Percentiles rank a stretch among this genome's conserved stretches.
Conservation (phyloP, 2,797 vertebrate genomes). For the Acipenser transmontanus region DNA sequence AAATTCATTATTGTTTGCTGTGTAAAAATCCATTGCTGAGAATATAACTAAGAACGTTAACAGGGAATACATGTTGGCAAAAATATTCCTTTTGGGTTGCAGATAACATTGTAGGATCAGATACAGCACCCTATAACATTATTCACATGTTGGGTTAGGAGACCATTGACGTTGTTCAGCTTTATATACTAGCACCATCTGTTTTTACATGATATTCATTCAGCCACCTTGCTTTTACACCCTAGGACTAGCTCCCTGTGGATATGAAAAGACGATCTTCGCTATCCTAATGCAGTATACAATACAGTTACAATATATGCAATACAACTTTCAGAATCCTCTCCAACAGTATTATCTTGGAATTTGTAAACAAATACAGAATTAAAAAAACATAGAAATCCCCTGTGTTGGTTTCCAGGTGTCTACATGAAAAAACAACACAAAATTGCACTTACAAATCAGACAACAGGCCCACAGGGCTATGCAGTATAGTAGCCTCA, state of each 20-base stretch:
- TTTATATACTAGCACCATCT: too few relatives aligned
- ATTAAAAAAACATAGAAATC: slow-evolving; percentile 4
- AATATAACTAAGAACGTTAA: too few relatives aligned
- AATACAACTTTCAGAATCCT: slow-evolving; percentile 7
- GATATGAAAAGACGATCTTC: neutral
- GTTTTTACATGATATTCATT: too few relatives aligned
- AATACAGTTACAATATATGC: slow-evolving; percentile 9
- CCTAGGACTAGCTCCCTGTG: neutral
- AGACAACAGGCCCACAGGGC: neutral
- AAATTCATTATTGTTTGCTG: too few relatives aligned
- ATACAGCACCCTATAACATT: too few relatives aligned
- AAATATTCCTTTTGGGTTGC: too few relatives aligned
- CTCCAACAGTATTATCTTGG: slow-evolving; percentile 14
- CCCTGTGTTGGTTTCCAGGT: neutral
- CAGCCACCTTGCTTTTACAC: neutral
- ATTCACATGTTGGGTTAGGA: too few relatives aligned
- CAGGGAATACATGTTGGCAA: too few relatives aligned
- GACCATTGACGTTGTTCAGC: too few relatives aligned
- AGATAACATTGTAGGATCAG: too few relatives aligned
- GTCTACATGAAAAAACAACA: neutral
- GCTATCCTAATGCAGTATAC: neutral
- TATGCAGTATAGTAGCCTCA: neutral
- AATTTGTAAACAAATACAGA: slow-evolving; percentile 15
- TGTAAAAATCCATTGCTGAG: too few relatives aligned
- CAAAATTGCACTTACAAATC: neutral